A percentile compares a stretch with the other conserved stretches of the same genome.
phyloP scores from a whole-genome alignment of 1,140 invertebrate genomes.

The Procambarus clarkii region DNA sequence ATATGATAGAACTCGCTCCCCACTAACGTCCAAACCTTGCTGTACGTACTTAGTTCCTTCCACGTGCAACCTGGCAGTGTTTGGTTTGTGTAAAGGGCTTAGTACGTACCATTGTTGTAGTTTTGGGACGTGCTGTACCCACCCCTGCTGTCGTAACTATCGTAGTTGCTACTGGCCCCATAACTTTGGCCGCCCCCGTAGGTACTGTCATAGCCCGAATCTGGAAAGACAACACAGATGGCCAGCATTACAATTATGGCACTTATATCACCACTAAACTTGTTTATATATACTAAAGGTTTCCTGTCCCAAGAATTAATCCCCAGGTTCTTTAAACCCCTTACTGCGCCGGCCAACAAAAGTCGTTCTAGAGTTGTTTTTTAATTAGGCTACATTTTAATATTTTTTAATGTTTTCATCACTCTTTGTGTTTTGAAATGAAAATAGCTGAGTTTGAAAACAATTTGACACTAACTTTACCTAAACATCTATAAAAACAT shows the following conservation, averaged over 20 bases:
- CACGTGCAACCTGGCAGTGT: conserved; percentile 45
- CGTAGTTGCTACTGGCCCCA: conserved; percentile 38
- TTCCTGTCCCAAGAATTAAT: not conserved
- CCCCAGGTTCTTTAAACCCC: not conserved
- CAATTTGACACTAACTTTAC: too few species aligned
- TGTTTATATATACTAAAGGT: not conserved
- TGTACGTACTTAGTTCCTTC: conserved; percentile 42
- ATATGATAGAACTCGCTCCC: conserved; percentile 39
- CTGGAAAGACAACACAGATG: conserved; percentile 37
- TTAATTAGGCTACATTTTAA: too few species aligned
- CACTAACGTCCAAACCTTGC: conserved; percentile 53
- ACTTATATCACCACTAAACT: not conserved
- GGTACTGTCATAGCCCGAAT: conserved; percentile 31
- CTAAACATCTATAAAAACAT: too few species aligned
- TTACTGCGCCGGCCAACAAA: too few species aligned
- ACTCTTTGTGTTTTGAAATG: too few species aligned
- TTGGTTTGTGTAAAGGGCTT: conserved; percentile 37
- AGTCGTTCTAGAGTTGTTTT: too few species aligned
- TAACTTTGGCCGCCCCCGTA: conserved; percentile 40
- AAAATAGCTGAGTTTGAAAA: too few species aligned
- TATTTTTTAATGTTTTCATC: too few species aligned
- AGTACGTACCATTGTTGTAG: conserved; percentile 66
- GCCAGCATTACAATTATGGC: not conserved
- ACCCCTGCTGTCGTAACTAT: conserved; percentile 52
- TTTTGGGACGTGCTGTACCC: conserved; percentile 59